Conservation (phyloP, 37 sponge, comb jelly and placozoan genomes). For the Spongilla lacustris region DNA sequence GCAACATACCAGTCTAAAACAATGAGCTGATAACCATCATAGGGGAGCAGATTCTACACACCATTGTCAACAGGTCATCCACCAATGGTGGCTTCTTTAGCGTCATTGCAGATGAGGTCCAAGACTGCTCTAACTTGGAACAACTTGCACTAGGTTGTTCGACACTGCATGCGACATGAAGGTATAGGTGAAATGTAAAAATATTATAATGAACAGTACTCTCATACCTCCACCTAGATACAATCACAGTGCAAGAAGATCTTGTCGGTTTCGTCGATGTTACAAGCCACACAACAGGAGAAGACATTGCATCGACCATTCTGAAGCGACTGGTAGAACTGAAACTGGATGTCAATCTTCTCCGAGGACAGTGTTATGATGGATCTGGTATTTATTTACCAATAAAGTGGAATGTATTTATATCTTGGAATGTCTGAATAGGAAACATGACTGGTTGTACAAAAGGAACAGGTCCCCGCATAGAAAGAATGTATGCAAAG, state of each 20-base stretch:
- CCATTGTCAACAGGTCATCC: too few relatives aligned
- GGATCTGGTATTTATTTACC: neutral
- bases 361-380: slow-evolving; percentile 1
- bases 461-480: neutral
- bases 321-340: slow-evolving; percentile 1
- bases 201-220: neutral
- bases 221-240: neutral
- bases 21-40: slow-evolving; percentile 56
- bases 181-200: neutral
- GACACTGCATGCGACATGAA: neutral
- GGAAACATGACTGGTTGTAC: neutral
- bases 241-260: neutral
- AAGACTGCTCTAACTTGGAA: too few relatives aligned
- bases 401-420: neutral
- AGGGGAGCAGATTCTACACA: slow-evolving; percentile 32
- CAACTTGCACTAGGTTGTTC: too few relatives aligned
- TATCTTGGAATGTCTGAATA: slow-evolving; percentile 1
- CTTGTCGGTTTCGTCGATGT: neutral
- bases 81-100: too few relatives aligned
- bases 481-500: neutral
- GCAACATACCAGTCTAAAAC: slow-evolving; percentile 68
- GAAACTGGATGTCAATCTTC: neutral
- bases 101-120: slow-evolving; percentile 71
- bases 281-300: neutral
- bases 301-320: neutral